These are phyloP conservation scores for Jordanella pulchra DNA, from an alignment of 2,797 vertebrate species.

Conservation along the genomic window DNA sequence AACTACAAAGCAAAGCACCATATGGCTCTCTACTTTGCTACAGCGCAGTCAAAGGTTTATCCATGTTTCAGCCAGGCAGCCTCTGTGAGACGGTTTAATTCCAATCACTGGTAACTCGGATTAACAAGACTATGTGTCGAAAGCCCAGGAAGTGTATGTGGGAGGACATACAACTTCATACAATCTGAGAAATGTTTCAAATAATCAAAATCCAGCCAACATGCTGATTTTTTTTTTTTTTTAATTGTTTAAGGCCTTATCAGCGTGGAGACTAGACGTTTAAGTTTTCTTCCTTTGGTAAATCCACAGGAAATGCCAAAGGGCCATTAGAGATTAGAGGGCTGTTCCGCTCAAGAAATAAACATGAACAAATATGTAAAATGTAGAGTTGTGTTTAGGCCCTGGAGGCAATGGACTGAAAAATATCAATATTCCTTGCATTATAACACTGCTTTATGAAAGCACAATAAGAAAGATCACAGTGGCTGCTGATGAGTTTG, in stretches of 20 bases:
- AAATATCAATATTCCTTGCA: background rate
- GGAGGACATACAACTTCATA: conserved; percentile 22
- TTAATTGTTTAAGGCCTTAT: conserved; percentile 19
- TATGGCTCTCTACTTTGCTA: conserved; percentile 28
- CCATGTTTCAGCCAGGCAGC: conserved; percentile 43
- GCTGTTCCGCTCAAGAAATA: conserved; percentile 18
- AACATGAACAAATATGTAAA: background rate
- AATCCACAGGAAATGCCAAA: conserved; percentile 39
- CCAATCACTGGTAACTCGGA: conserved; percentile 41
- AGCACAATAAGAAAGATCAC: background rate
- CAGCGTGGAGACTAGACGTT: background rate
- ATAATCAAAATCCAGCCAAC: conserved; percentile 9
- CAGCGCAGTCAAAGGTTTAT: conserved; percentile 56
- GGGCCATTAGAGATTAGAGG: conserved; percentile 26
- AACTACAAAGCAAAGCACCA: conserved; percentile 6
- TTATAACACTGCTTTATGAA: background rate
- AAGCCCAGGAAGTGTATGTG: conserved; percentile 12
- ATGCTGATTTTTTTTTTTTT: background rate
- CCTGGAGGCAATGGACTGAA: background rate
- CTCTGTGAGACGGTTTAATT: conserved; percentile 56
- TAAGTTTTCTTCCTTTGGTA: conserved; percentile 4
- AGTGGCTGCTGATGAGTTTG: background rate
- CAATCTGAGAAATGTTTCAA: conserved; percentile 17
- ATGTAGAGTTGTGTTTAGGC: background rate
- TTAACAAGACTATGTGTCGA: conserved; percentile 47